Base-by-base conservation (phyloP, 2,113 vertebrate genomes). In the Cercopithecus mona region DNA sequence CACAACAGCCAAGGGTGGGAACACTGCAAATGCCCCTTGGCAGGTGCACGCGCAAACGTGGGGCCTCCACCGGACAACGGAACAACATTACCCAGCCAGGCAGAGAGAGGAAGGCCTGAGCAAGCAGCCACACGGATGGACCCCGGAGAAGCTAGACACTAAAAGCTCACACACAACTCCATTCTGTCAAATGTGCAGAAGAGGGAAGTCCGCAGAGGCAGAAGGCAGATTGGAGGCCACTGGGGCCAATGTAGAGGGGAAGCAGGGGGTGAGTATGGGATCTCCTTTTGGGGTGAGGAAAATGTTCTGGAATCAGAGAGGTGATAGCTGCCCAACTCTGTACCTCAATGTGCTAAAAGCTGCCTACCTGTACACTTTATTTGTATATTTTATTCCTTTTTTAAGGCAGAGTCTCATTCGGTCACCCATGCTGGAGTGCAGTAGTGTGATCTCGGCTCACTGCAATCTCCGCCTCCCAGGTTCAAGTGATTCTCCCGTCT, bases 31-130 rank as follows among this genome's bases (percentile, higher is more conserved):
- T 1, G 25, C 22, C 50, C 6, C 2, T 1, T 16, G 2, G 2
- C 11, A 22, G 32, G 0, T 0, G 20, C n/a, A 73, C 0, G 3
- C 7, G 27, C 7, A 14, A 8, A n/a, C 0, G 1, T 5, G 55
- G 27, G 6, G 17, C 0, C 4, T 18, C 8, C 3, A 0, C 3
- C 11, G 12, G 12, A 6, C 12, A 6, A 32, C 0, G 4, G 18
- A 30, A 64, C 57, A 16, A 8, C 5, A 1, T 1, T 2, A 0
- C 11, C 3, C 6, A 25, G 32, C 72, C 16, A 7, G 2, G 11
- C 22, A 6, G 43, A 12, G 43, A 40, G 8, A 30, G 1, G 45
- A 30, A 2, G 2, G 7, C 4, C 27, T 9, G 61, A 80, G 4
- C 5, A 0, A 0, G 30, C 10, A 0, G 4, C 30, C 4, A 23